Conservation (phyloP, 2,113 vertebrate genomes). For the Oostethus manadensis region DNA sequence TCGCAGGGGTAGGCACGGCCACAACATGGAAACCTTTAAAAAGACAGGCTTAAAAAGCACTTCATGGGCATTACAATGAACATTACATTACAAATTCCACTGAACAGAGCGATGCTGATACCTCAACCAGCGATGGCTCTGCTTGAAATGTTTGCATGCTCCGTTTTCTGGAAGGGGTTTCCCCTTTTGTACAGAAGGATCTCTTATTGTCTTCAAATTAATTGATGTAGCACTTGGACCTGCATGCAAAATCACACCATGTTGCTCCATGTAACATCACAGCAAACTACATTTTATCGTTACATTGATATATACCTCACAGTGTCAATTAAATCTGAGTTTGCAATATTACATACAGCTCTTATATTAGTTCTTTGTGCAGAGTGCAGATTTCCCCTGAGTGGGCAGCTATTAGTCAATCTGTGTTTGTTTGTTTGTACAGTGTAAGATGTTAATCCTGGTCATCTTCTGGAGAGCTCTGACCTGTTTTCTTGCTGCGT, state of each 20-base stretch:
- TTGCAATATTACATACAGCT: too few relatives aligned
- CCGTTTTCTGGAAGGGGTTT: slow-evolving; percentile 76
- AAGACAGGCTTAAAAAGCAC: neutral
- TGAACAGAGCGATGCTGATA: slow-evolving; percentile 21
- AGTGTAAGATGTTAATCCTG: slow-evolving; percentile 3
- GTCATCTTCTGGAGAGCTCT: slow-evolving; percentile 18
- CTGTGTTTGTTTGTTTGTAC: neutral
- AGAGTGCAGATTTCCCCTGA: neutral
- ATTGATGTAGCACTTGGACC: slow-evolving; percentile 35
- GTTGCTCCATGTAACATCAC: neutral
- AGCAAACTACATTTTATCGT: neutral
- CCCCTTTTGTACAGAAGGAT: slow-evolving; percentile 73
- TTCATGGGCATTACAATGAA: neutral
- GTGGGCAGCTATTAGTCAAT: slow-evolving; percentile 1
- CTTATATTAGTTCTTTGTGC: neutral
- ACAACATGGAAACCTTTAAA: slow-evolving; percentile 76
- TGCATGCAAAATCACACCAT: slow-evolving; percentile 19
- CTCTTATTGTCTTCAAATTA: slow-evolving; percentile 50
- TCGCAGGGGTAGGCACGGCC: slow-evolving; percentile 76
- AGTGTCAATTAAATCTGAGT: too few relatives aligned
- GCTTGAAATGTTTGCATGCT: slow-evolving; percentile 74
- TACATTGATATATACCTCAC: too few relatives aligned
- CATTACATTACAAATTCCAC: neutral
- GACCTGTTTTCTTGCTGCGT: slow-evolving; percentile 60
- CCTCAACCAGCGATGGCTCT: slow-evolving; percentile 80